These are phyloP conservation scores for Chlorops oryzae DNA, from an alignment of 1,140 invertebrate species.

Conservation along the genomic window DNA sequence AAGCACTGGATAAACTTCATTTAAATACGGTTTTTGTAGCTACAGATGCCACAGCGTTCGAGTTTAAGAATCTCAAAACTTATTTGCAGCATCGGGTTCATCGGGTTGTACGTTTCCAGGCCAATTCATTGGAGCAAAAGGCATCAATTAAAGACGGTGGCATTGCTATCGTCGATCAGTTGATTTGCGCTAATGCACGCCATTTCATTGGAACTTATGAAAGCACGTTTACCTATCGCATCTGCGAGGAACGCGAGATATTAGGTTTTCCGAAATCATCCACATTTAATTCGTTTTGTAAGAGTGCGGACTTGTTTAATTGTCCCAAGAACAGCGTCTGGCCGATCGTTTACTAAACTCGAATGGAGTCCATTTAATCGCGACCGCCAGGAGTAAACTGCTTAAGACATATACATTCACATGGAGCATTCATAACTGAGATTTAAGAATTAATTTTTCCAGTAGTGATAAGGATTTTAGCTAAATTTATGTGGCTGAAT, in stretches of 20 bases:
- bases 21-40: slow-evolving; percentile 69
- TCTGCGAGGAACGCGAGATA: slow-evolving; percentile 96
- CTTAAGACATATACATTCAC: no score
- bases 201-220: slow-evolving; percentile 85
- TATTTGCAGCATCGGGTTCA: slow-evolving; percentile 27
- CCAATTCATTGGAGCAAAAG: slow-evolving; percentile 36
- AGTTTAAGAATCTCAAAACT: slow-evolving; percentile 38
- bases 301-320: slow-evolving; percentile 42
- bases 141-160: slow-evolving; percentile 73
- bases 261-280: slow-evolving; percentile 71
- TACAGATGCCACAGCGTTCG: slow-evolving; percentile 61
- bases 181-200: slow-evolving; percentile 83
- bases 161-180: slow-evolving; percentile 92
- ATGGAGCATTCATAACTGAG: no score
- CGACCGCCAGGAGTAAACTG: no score
- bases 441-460: no score
- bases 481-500: no score
- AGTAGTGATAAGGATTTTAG: no score
- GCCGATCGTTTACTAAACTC: slow-evolving; percentile 45
- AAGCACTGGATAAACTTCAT: slow-evolving; percentile 55
- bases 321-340: slow-evolving; percentile 50
- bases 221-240: slow-evolving; percentile 93
- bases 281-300: slow-evolving; percentile 88
- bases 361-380: no score
- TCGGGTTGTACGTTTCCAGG: slow-evolving; percentile 32